Percentiles rank a stretch among this genome's conserved stretches.
Evolutionary conservation across 2,888 invertebrate genomes (phyloP).

Genomic region (Calliscelio sp.): DNA sequence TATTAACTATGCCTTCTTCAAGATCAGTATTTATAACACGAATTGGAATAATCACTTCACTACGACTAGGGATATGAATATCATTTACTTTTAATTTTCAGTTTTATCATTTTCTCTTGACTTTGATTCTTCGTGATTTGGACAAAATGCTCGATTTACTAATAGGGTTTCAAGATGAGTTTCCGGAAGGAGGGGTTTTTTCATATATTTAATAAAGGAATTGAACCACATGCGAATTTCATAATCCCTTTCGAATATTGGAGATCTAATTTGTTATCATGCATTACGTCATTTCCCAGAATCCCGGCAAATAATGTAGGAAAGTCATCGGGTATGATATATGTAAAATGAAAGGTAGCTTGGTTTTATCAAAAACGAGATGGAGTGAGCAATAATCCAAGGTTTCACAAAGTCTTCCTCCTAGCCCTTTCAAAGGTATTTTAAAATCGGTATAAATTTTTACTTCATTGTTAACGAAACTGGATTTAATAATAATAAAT

Average conservation of each 20-base stretch:
- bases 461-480: slow-evolving; percentile 1
- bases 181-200: neutral
- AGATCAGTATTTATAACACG: neutral
- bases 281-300: slow-evolving; percentile 6
- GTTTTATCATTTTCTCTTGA: neutral
- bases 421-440: slow-evolving; percentile 1
- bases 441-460: neutral
- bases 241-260: neutral
- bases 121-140: neutral
- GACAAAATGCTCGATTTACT: neutral
- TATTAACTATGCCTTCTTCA: neutral
- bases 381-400: neutral
- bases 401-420: neutral
- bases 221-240: neutral
- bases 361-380: too few species aligned
- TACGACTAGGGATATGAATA: slow-evolving; percentile 11
- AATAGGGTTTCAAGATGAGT: neutral
- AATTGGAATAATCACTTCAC: slow-evolving; percentile 10
- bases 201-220: neutral
- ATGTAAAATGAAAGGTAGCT: neutral
- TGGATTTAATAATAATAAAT: slow-evolving; percentile 8
- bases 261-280: neutral
- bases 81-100: neutral
- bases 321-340: slow-evolving; percentile 11
- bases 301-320: slow-evolving; percentile 22